These are phyloP conservation scores for Stomorhina lunata DNA, from an alignment of 2,888 invertebrate species.

Conservation along the genomic window DNA sequence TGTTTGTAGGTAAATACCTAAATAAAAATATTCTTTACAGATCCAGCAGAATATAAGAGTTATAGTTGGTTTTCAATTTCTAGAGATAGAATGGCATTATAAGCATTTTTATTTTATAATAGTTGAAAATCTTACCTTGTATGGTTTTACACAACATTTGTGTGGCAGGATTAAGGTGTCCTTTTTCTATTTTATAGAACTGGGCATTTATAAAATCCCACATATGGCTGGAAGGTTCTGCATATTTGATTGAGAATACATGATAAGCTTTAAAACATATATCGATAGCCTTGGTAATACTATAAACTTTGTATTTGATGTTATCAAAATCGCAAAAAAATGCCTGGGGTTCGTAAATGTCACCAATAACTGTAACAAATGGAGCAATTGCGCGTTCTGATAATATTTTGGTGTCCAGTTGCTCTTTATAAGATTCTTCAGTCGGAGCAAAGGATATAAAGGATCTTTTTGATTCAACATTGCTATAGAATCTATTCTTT, in stretches of 20 bases:
- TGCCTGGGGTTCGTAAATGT: no score
- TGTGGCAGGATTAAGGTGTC: not conserved
- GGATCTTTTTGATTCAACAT: not conserved
- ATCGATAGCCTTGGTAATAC: not conserved
- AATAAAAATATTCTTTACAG: no score
- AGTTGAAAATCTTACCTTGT: not conserved
- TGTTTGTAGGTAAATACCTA: no score
- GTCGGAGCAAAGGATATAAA: not conserved
- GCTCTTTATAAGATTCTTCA: not conserved
- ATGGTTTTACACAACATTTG: not conserved
- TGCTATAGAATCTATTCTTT: no score
- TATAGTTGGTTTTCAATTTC: no score
- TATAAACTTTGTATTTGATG: not conserved
- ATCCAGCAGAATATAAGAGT: no score
- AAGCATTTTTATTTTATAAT: no score
- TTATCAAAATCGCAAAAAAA: not conserved
- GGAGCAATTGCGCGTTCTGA: not conserved
- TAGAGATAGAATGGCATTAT: no score
- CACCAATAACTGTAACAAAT: not conserved
- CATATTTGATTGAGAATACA: not conserved
- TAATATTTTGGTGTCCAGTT: not conserved
- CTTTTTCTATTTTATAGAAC: not conserved
- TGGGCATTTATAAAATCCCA: not conserved
- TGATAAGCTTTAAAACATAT: not conserved
- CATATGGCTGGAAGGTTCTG: not conserved